Base-by-base conservation (phyloP, 2,888 invertebrate species). In the Ashinkailepas kermadecensis region DNA sequence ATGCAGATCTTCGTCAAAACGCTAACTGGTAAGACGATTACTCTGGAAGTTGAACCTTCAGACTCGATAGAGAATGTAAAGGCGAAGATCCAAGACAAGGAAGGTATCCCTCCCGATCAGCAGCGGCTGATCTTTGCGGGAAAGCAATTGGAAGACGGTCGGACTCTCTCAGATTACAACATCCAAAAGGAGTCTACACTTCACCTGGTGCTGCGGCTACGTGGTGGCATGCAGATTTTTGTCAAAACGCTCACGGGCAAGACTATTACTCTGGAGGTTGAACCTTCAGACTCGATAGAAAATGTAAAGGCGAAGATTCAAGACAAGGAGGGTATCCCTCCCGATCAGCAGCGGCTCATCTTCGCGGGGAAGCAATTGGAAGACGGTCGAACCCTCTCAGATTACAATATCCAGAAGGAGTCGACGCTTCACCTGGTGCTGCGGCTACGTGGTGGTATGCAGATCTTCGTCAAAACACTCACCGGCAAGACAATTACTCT, bases 111-210 rank as follows among this genome's bases (percentile, higher is more conserved):
- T 1, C 91, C 91, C 82, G 88, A 91, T 85, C 91, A 91, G 85
- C 90, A 91, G 86, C 86, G 90, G 83, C 85, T 91, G 78, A 91
- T 90, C 86, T 97, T 97, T 88, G 96, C 96, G 85, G 97, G 97
- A 82, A 97, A 96, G 88, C 97, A 97, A 89, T 88, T 97, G 86
- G 97, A 97, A 89, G 97, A 97, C 91, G 97, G 95, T 7, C 92
- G 95, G 81, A 96, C 96, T 3, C 89, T 97, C 62, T 94, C 94
- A 0, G 97, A 97, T 87, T 96, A 96, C 89, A 96, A 96, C 88
- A 96, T 97, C 87, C 96, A 97, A 89, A 96, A 96, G 88, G 95
- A 87, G 82, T 86, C 86, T 11, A 67, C 67, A 4, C 67, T 67
- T 12, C 67, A 67, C n/a, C 67, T 67, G 8, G 67, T 67, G 0